Evolutionary conservation across 2,797 vertebrate species (phyloP).

Genomic region (Florisuga fusca): DNA sequence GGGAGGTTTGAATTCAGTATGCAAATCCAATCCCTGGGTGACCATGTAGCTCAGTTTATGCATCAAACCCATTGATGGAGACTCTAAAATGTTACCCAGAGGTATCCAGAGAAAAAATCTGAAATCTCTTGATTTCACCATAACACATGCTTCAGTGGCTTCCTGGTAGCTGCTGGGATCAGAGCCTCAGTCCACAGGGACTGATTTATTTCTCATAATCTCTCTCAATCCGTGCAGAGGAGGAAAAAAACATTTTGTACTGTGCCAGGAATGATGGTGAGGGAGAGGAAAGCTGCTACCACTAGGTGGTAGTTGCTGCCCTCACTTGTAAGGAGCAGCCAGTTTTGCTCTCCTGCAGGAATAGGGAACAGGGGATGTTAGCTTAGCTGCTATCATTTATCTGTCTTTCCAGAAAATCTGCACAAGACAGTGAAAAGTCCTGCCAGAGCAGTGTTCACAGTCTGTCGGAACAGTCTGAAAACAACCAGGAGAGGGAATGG

Average conservation of each 20-base stretch:
- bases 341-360: neutral
- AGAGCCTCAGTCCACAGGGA: neutral
- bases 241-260: neutral
- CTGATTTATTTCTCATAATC: neutral
- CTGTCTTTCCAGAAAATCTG: slow-evolving; percentile 68
- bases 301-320: slow-evolving; percentile 58
- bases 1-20: neutral
- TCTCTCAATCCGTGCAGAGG: neutral
- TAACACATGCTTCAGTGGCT: neutral
- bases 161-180: slow-evolving; percentile 6
- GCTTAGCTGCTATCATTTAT: neutral
- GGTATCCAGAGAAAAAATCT: neutral
- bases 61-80: neutral
- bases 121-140: neutral
- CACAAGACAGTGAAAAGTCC: slow-evolving; percentile 75
- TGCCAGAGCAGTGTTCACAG: slow-evolving; percentile 71
- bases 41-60: neutral
- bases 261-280: neutral
- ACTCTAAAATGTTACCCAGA: neutral
- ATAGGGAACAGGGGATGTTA: neutral
- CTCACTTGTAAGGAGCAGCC: neutral
- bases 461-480: slow-evolving; percentile 58
- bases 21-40: neutral
- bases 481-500: slow-evolving; percentile 62
- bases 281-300: neutral